Evolutionary conservation across 2,113 vertebrate genomes (phyloP), one percentile per base, ranked within the genome.

Genomic region (Aegotheles bennettii): DNA sequence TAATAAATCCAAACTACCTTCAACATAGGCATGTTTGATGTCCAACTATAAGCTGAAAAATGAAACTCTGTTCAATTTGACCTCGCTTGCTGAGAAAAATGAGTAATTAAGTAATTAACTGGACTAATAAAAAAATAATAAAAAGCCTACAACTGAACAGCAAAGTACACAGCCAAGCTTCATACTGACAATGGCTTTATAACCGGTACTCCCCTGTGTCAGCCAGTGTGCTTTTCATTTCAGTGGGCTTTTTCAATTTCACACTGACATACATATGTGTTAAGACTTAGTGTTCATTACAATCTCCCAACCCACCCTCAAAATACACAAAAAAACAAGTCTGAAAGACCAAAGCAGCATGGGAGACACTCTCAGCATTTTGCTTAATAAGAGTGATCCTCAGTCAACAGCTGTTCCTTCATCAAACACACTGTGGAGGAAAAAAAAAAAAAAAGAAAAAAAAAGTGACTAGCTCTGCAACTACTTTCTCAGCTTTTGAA

Each of bases 401-500:
- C 65, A 89, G 84, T 31, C 87, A 82, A 95, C 50, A 95, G 69
- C 54, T 54, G 26, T 61, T 96, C 94, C 84, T 94, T 96, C 61
- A 53, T 82, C 45, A 95, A 71, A 84, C n/a, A 81, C 40, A 93
- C 51, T 77, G 75, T 5, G 16, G 33, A 69, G 57, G 74, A n/a
- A 33, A 40, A 87, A 19, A 75, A 84, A 80, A 43, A 3, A 8
- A 36, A 31, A 25, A 4, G 21, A 35, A 47, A 57, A 63, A 28
- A 57, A 25, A 25, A 8, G 11, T 11, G 2, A 69, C 79, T 64
- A 88, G 51, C 48, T 88, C 59, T 89, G 71, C 59, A 91, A 97
- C 88, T 89, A 96, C 50, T 96, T 96, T 97, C 84, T 98, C 97
- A 97, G 98, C 97, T 98, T 98, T 94, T 95, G 94, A 97, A 97